Evolutionary conservation across 2,797 vertebrate genomes (phyloP), one percentile per base, ranked within the genome.

Genomic region (Enteromius trimaculatus): DNA sequence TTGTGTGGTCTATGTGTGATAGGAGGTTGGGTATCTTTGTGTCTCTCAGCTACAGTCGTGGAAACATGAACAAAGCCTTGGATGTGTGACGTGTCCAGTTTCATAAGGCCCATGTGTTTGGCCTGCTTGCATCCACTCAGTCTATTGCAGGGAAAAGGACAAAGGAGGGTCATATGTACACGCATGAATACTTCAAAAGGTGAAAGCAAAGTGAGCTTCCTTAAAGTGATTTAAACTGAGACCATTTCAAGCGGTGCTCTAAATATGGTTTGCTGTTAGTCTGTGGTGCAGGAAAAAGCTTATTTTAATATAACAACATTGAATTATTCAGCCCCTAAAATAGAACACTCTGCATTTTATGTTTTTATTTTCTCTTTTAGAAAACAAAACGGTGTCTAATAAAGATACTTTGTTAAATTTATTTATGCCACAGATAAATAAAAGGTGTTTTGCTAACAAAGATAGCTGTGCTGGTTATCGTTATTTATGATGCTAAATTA

Each of bases 1-100:
- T 66, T 66, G 42, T 77, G 51, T 75, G 72, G 69, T 49, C 13
- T 49, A 14, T 49, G n/a, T 71, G 9, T 53, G 47, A 29, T 19
- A 29, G n/a, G 6, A 19, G 31, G 17, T 13, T 13, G 26, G 17
- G 29, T 74, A 74, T 31, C 16, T 70, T 47, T 53, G 53, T 70
- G 68, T 44, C 16, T 17, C 44, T 49, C 44, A 19, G 31, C 26
- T 17, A 29, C n/a, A 16, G 39, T 19, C 3, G 1, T 42, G 29
- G 69, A 72, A 72, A 49, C 42, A 49, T 3, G 19, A 26, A 23
- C 23, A 71, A 44, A 49, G n/a, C 29, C 16, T 65, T 65, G 60
- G 60, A 31, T 64, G 1, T 16, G 60, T 64, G 62, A 64, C 62
- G 1, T 64, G 13, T 23, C n/a, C 53, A 11, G 55, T 44, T 77